phyloP scores from a whole-genome alignment of 2,797 vertebrate genomes.

The Valencia hispanica region DNA sequence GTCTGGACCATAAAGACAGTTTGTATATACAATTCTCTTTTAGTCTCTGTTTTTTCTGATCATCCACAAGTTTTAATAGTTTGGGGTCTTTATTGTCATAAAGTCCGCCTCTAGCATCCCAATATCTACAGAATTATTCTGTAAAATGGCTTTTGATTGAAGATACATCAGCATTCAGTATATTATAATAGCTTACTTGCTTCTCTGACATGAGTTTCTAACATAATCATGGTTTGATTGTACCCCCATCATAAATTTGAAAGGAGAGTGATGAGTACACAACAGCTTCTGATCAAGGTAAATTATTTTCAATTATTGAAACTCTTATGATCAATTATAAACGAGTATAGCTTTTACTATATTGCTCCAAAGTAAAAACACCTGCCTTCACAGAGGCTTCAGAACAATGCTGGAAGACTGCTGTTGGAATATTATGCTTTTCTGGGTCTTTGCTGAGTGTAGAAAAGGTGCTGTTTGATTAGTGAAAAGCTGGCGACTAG shows the following conservation, averaged over 20 bases:
- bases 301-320: conserved; percentile 56
- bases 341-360: conserved; percentile 36
- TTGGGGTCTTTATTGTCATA: background rate
- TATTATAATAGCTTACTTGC: conserved; percentile 41
- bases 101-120: background rate
- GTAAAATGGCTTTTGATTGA: conserved; percentile 38
- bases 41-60: background rate
- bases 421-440: conserved; percentile 58
- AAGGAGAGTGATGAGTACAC: conserved; percentile 48
- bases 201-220: conserved; percentile 36
- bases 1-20: background rate
- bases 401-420: conserved; percentile 68
- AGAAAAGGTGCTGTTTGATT: conserved; percentile 65
- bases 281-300: conserved; percentile 66
- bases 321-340: conserved; percentile 42
- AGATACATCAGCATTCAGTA: conserved; percentile 34
- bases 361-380: conserved; percentile 70
- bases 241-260: conserved; percentile 50
- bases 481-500: conserved; percentile 57
- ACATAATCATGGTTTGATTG: conserved; percentile 48
- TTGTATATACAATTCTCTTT: background rate
- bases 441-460: conserved; percentile 45
- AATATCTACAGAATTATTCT: background rate
- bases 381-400: conserved; percentile 57
- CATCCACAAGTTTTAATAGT: background rate